Percentiles rank a stretch among this genome's conserved stretches.
phyloP scores from a whole-genome alignment of 92 coral and sea anemone species.

The Phymanthus crucifer region DNA sequence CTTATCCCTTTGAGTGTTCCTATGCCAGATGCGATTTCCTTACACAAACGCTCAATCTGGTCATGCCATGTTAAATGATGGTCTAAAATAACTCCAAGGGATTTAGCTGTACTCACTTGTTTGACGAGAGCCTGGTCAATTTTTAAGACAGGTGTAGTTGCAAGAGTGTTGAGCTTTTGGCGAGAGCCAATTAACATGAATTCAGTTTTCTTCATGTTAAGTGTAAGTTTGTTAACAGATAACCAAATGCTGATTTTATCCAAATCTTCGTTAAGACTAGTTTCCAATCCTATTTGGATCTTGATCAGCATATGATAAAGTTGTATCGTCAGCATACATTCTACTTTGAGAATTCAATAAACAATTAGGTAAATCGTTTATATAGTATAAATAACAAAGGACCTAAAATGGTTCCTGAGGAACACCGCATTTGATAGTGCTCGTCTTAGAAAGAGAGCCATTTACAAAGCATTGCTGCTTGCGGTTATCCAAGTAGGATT shows the following conservation, averaged over 20 bases:
- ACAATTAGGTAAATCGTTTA: slow-evolving; percentile 24
- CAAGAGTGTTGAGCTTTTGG: background rate
- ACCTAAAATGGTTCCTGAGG: slow-evolving; percentile 19
- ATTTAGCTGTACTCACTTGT: background rate
- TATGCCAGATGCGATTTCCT: slow-evolving; percentile 9
- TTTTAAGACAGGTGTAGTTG: background rate
- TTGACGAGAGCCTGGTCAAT: background rate
- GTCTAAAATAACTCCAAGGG: background rate
- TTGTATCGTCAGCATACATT: too few species aligned
- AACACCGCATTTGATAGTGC: slow-evolving; percentile 6
- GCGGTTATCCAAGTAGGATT: too few species aligned
- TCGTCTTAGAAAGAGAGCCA: too few species aligned
- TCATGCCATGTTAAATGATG: slow-evolving; percentile 5
- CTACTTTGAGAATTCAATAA: slow-evolving; percentile 6
- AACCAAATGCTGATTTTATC: slow-evolving; percentile 4
- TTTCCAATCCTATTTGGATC: slow-evolving; percentile 15
- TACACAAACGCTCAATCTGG: slow-evolving; percentile 18
- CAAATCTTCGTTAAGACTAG: background rate
- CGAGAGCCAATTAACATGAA: slow-evolving; percentile 20
- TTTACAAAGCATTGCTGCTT: too few species aligned
- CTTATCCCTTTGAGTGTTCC: background rate
- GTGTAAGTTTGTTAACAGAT: slow-evolving; percentile 2
- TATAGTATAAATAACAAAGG: slow-evolving; percentile 11
- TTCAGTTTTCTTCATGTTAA: slow-evolving; percentile 7
- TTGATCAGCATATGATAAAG: too few species aligned